Evolutionary conservation across 1,140 invertebrate species (phyloP).

Genomic region (Andrena cerasifolii): DNA sequence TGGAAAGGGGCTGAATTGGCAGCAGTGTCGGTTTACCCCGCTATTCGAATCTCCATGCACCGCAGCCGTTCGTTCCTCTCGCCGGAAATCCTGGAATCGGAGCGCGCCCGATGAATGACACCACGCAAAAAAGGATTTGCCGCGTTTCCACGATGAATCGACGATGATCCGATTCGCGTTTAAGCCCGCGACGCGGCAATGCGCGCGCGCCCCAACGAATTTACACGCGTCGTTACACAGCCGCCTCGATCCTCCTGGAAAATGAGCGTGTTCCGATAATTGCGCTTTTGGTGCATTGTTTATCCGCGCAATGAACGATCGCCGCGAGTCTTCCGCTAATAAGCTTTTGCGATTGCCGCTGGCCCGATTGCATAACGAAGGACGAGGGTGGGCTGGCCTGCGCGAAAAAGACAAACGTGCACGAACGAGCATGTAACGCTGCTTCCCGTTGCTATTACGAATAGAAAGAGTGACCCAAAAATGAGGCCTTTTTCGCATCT

Average conservation of each 20-base stretch:
- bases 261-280: slow-evolving; percentile 48
- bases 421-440: no score
- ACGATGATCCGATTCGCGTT: slow-evolving; percentile 58
- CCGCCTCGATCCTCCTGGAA: slow-evolving; percentile 3
- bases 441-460: no score
- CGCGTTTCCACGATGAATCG: slow-evolving; percentile 54
- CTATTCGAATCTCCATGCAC: not conserved
- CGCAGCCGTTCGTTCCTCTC: not conserved
- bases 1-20: no score
- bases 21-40: not conserved
- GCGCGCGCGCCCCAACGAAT: slow-evolving; percentile 41
- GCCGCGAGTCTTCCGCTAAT: slow-evolving; percentile 8
- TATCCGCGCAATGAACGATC: slow-evolving; percentile 16
- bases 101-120: slow-evolving; percentile 53
- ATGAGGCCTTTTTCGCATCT: no score
- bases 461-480: no score
- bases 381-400: no score
- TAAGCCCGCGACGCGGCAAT: slow-evolving; percentile 26
- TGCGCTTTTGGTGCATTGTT: slow-evolving; percentile 41
- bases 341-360: slow-evolving; percentile 3
- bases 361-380: not conserved
- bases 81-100: slow-evolving; percentile 44
- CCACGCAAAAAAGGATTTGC: slow-evolving; percentile 58
- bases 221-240: slow-evolving; percentile 48
- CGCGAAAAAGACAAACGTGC: no score